Base-by-base conservation (phyloP, 2,113 vertebrate species). In the Tenrec ecaudatus region DNA sequence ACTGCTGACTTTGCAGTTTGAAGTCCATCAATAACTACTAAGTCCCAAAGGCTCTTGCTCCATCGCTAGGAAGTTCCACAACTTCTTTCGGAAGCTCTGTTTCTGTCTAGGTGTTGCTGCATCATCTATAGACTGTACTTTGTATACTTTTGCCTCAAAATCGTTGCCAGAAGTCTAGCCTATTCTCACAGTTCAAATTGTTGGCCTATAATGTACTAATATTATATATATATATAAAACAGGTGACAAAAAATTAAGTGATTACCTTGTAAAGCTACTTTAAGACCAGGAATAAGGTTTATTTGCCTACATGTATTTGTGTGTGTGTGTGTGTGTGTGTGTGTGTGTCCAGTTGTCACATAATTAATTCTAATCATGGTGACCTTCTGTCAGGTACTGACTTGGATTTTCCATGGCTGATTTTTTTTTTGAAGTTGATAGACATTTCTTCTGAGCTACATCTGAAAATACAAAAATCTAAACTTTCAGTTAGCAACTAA, bases 101-200 rank as follows among this genome's bases (percentile, higher is more conserved):
- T 17, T 92, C 19, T 47, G 89, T 47, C 20, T 14, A 38, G 12
- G 5, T 53, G 3, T 23, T 73, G 7, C 16, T 19, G 12, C 14
- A 20, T 66, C 22, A 36, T 77, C 17, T 77, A 47, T 29, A 29
- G 29, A 25, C 4, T 60, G 1, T 60, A 8, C 7, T 86, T 86
- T 33, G 20, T 40, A 87, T 85, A 4, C 14, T 81, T 66, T 16
- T 79, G 17, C 31, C 1, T 3, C 57, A 84, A 57, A 7, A 31
- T 16, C 2, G 19, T 47, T 93, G 57, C 73, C 78, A 10, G 43
- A 92, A 82, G n/a, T 92, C 73, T 29, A 95, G 60, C 5, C 71
- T 53, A 53, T 53, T 53, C 47, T 53, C 47, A 53, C 12, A 12
- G 47, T 53, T 53, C 47, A 53, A 14, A 53, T 53, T 53, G 47